Evolutionary conservation across 2,113 vertebrate genomes (phyloP).

Genomic region (Lamprotornis superbus): DNA sequence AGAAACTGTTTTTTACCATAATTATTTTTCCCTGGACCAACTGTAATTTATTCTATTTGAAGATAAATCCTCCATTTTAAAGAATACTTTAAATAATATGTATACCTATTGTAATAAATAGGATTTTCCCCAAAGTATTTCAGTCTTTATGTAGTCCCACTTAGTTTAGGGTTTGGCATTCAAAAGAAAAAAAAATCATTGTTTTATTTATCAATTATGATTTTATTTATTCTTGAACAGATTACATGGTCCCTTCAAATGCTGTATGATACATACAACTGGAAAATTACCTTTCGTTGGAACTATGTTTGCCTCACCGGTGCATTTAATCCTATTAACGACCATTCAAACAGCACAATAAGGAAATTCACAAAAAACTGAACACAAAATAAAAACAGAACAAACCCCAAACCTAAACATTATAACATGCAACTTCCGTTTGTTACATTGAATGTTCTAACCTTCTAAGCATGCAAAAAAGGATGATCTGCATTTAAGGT

Average conservation of each 20-base stretch:
- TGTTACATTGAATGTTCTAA: slow-evolving; percentile 81
- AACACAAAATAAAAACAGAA: slow-evolving; percentile 68
- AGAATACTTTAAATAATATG: slow-evolving; percentile 57
- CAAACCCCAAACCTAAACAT: slow-evolving; percentile 74
- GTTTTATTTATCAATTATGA: slow-evolving; percentile 41
- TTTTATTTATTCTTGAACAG: slow-evolving; percentile 54
- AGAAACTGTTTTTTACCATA: slow-evolving; percentile 54
- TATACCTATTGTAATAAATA: slow-evolving; percentile 58
- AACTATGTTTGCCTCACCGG: slow-evolving; percentile 74
- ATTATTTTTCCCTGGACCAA: slow-evolving; percentile 46
- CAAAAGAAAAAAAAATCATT: slow-evolving; percentile 55
- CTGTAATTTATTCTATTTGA: slow-evolving; percentile 58
- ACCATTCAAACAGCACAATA: slow-evolving; percentile 78
- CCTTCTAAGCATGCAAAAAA: slow-evolving; percentile 85
- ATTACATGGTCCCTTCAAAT: slow-evolving; percentile 80
- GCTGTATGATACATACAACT: slow-evolving; percentile 81
- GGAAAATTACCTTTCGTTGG: slow-evolving; percentile 75
- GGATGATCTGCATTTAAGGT: slow-evolving; percentile 76
- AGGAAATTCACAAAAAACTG: slow-evolving; percentile 78
- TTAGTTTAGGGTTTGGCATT: slow-evolving; percentile 73
- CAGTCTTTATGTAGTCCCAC: slow-evolving; percentile 29
- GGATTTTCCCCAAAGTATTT: slow-evolving; percentile 34
- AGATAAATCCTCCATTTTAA: slow-evolving; percentile 52
- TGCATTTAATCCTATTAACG: slow-evolving; percentile 76
- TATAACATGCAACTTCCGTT: slow-evolving; percentile 83